Evolutionary conservation across 1,140 invertebrate genomes (phyloP).

Genomic region (Antheraea pernyi): DNA sequence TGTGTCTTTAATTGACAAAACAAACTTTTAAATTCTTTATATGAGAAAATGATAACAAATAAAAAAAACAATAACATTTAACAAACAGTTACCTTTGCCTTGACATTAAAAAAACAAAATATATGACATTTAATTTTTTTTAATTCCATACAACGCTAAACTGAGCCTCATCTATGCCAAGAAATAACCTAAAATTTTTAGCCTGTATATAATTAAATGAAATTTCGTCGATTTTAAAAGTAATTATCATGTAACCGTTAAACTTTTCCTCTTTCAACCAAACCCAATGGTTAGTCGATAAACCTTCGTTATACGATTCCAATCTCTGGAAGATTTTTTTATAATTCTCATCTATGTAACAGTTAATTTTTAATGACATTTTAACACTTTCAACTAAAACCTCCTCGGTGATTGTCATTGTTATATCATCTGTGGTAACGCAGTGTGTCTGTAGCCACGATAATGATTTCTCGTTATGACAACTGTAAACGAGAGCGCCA

Average conservation of each 20-base stretch:
- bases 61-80: no score
- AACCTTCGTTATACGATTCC: slow-evolving; percentile 13
- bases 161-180: slow-evolving; percentile 14
- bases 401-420: neutral
- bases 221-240: slow-evolving; percentile 15
- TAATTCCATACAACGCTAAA: slow-evolving; percentile 22
- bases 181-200: slow-evolving; percentile 11
- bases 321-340: slow-evolving; percentile 9
- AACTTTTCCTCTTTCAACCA: neutral
- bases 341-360: slow-evolving; percentile 4
- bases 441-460: slow-evolving; percentile 14
- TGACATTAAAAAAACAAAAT: no score
- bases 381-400: neutral
- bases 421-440: slow-evolving; percentile 1
- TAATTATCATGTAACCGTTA: slow-evolving; percentile 9
- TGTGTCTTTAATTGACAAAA: no score
- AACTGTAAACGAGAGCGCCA: slow-evolving; percentile 37
- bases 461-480: slow-evolving; percentile 29
- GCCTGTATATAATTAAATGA: slow-evolving; percentile 19
- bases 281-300: slow-evolving; percentile 17
- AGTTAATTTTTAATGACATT: slow-evolving; percentile 14
- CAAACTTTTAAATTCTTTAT: no score
- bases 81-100: no score
- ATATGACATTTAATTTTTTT: neutral
- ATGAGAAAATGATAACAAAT: no score